Percentiles rank a stretch among this genome's conserved stretches.
phyloP scores from a whole-genome alignment of 2,113 vertebrate genomes.

The Sebastes schlegelii region DNA sequence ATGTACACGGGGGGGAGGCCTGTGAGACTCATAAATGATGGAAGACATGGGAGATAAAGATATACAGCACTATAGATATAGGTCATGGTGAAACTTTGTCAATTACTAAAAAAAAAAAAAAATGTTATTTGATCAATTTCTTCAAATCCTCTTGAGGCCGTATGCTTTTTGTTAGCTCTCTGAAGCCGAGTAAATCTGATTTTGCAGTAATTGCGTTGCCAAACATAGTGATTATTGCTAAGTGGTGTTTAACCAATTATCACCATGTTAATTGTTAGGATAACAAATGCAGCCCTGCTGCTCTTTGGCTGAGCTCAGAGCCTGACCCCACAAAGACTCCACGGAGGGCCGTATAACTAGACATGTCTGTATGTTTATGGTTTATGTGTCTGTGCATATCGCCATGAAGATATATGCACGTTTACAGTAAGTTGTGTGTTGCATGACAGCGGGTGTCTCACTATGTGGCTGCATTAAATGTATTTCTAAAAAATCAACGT shows the following conservation, averaged over 20 bases:
- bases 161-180: conserved; percentile 36
- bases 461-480: conserved; percentile 39
- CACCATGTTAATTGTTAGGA: conserved; percentile 48
- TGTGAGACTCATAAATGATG: conserved; percentile 70
- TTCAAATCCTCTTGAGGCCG: conserved; percentile 4
- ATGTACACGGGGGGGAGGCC: conserved; percentile 36
- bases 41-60: conserved; percentile 67
- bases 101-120: conserved; percentile 21
- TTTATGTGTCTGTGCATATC: neutral
- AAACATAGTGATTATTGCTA: conserved; percentile 46
- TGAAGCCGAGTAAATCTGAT: conserved; percentile 41
- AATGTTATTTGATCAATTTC: conserved; percentile 7
- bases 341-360: conserved; percentile 22
- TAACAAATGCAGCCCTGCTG: conserved; percentile 44
- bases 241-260: conserved; percentile 60
- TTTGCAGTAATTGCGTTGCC: conserved; percentile 25
- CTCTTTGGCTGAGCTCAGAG: conserved; percentile 18
- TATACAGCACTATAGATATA: conserved; percentile 30
- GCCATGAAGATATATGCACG: neutral
- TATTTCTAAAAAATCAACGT: conserved; percentile 51
- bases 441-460: conserved; percentile 13
- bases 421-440: conserved; percentile 11
- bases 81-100: conserved; percentile 50
- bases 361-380: conserved; percentile 29
- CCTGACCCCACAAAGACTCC: conserved; percentile 44